These are phyloP conservation scores for Dunckerocampus dactyliophorus DNA, from an alignment of 2,113 vertebrate genomes.

Conservation along the genomic window DNA sequence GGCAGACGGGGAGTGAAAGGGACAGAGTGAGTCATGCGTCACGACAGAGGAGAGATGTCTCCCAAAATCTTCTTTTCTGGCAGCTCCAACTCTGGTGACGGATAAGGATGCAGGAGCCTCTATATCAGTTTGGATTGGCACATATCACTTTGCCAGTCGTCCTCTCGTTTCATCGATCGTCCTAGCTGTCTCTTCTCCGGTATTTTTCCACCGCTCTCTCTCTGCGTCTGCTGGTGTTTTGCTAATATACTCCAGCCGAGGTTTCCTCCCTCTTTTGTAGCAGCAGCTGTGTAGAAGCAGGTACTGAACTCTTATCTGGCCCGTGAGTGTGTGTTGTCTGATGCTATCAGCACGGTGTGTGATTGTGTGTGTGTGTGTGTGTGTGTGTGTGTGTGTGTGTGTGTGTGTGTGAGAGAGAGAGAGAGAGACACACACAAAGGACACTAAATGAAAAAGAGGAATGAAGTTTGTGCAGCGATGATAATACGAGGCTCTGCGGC, in stretches of 20 bases:
- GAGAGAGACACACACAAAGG: background rate
- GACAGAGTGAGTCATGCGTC: conserved; percentile 64
- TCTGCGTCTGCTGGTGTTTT: conserved; percentile 8
- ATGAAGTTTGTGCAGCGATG: background rate
- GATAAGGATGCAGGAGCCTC: no score
- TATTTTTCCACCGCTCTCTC: conserved; percentile 3
- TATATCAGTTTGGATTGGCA: no score
- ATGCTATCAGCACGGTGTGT: background rate
- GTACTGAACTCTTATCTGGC: conserved; percentile 1
- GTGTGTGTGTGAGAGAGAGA: background rate
- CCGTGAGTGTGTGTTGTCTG: conserved; percentile 3
- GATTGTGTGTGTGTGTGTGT: background rate
- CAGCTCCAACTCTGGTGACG: no score
- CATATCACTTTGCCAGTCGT: no score
- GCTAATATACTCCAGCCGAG: background rate
- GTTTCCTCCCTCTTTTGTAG: conserved; percentile 5
- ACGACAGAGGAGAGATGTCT: conserved; percentile 38
- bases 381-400: background rate
- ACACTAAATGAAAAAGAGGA: background rate
- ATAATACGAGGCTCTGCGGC: background rate
- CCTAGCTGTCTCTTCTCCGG: background rate
- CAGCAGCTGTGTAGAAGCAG: conserved; percentile 6
- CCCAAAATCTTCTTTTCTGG: conserved; percentile 16
- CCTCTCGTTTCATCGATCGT: no score
- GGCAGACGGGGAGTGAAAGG: conserved; percentile 43